Evolutionary conservation across 2,113 vertebrate species (phyloP).

Genomic region (Progne subis): DNA sequence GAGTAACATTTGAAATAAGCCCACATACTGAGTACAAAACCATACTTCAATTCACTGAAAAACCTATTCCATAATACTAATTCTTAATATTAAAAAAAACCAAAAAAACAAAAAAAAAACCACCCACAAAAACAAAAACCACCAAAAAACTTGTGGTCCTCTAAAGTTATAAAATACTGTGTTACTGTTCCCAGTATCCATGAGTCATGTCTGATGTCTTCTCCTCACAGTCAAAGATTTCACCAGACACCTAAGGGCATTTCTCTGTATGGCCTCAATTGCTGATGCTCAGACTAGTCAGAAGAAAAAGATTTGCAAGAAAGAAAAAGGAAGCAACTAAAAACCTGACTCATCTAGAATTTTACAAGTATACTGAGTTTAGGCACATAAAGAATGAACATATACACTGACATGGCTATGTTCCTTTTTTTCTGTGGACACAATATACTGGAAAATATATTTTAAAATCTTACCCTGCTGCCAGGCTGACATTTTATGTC

Average conservation of each 20-base stretch:
- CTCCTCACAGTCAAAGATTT: background rate
- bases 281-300: background rate
- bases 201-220: background rate
- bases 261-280: background rate
- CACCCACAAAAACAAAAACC: too few species aligned
- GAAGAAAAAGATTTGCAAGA: background rate
- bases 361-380: background rate
- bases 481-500: background rate
- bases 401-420: too few species aligned
- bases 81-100: background rate
- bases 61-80: background rate
- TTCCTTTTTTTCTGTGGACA: background rate
- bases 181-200: background rate
- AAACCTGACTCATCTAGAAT: background rate
- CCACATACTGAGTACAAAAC: background rate
- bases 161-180: background rate
- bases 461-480: background rate
- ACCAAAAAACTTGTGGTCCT: background rate
- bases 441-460: background rate
- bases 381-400: background rate
- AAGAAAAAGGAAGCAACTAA: background rate
- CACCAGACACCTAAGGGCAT: background rate
- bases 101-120: too few species aligned
- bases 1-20: background rate
- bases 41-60: background rate